A percentile compares a stretch with the other conserved stretches of the same genome.
phyloP scores from a whole-genome alignment of 1,140 invertebrate genomes.

The Leptoteleia sp. region DNA sequence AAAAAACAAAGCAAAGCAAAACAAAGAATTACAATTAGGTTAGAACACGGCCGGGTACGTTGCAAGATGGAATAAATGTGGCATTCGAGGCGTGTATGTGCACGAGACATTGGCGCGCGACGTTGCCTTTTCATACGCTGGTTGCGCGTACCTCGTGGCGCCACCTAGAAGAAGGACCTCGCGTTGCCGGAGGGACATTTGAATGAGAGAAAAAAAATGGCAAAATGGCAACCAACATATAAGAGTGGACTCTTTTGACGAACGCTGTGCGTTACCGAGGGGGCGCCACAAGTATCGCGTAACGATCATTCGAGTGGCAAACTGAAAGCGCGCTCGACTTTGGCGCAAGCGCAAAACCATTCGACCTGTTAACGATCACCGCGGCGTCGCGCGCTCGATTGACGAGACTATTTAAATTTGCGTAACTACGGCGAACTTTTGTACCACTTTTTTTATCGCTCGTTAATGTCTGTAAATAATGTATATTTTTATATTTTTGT shows the following conservation, averaged over 20 bases:
- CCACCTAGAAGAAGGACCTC: constrained; percentile 3
- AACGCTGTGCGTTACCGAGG: not conserved
- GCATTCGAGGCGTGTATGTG: constrained; percentile 34
- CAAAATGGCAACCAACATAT: no score
- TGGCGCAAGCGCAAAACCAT: constrained; percentile 17
- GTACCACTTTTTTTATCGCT: constrained; percentile 53
- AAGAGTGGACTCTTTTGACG: no score
- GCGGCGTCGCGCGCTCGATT: constrained; percentile 8
- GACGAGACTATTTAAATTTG: constrained; percentile 30
- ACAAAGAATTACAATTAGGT: constrained; percentile 34
- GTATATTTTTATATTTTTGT: constrained; percentile 65
- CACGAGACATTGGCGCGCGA: constrained; percentile 29
- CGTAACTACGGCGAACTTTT: constrained; percentile 47
- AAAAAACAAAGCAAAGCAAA: no score
- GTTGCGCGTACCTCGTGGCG: constrained; percentile 14
- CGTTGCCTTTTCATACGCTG: constrained; percentile 8
- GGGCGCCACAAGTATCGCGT: constrained; percentile 21
- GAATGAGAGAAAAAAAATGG: not conserved
- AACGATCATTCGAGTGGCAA: not conserved
- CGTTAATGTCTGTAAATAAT: constrained; percentile 52
- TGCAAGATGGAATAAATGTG: constrained; percentile 45
- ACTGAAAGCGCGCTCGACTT: constrained; percentile 20
- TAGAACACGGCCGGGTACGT: constrained; percentile 45
- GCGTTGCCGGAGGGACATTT: not conserved
- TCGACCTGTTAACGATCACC: constrained; percentile 12